A percentile compares a stretch with the other conserved stretches of the same genome.
Conservation (phyloP, 1,140 invertebrate species). For the Pristionchus pacificus region DNA sequence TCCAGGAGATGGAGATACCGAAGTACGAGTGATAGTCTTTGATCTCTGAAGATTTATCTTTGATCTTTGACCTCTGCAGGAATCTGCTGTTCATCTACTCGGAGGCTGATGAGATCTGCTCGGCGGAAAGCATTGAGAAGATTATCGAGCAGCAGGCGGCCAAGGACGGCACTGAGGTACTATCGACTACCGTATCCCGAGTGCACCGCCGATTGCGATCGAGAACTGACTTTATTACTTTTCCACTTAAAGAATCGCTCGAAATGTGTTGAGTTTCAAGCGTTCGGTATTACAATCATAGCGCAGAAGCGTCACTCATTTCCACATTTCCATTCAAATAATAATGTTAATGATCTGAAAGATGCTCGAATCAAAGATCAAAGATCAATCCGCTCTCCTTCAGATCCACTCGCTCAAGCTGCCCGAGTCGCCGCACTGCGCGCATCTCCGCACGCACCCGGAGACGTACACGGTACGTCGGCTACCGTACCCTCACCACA, state of each 20-base stretch:
- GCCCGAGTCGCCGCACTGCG: conserved; percentile 23
- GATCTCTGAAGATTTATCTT: too few species aligned
- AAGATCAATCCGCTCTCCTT: not conserved
- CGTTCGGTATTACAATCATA: too few species aligned
- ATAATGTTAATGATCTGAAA: too few species aligned
- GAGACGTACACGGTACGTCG: conserved; percentile 7
- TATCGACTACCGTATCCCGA: conserved; percentile 44
- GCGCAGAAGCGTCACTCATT: too few species aligned
- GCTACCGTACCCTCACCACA: not conserved
- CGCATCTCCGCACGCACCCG: conserved; percentile 23
- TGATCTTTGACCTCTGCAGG: conserved; percentile 56
- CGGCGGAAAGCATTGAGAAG: conserved; percentile 58
- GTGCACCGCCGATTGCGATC: too few species aligned
- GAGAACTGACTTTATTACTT: too few species aligned
- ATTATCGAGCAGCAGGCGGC: conserved; percentile 60
- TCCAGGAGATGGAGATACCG: not conserved
- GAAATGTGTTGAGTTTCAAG: too few species aligned
- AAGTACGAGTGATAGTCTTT: not conserved
- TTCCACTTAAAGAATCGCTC: too few species aligned
- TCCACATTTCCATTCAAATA: too few species aligned
- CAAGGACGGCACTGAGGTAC: conserved; percentile 60
- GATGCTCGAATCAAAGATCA: too few species aligned
- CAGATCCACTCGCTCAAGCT: not conserved
- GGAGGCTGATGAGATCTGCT: conserved; percentile 66
- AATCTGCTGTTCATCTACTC: conserved; percentile 73